Evolutionary conservation across 2,888 invertebrate species (phyloP), one percentile per base, ranked within the genome.

Genomic region (Marasmarcha lunaedactyla): DNA sequence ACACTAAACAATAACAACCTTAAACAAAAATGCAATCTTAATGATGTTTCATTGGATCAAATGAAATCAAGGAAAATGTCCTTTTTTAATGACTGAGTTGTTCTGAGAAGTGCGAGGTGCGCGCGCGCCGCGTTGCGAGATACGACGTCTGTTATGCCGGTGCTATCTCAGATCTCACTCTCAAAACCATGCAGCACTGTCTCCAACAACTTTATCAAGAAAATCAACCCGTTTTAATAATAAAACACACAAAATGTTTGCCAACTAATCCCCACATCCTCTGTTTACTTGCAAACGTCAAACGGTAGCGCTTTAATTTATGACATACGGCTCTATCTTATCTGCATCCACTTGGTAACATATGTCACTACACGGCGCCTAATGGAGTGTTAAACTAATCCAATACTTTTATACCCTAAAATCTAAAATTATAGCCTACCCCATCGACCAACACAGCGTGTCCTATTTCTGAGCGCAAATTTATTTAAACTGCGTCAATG

Each of bases 311-410:
- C 59, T 63, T 49, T 61, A 59, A 66, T 69, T 67, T 69, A 73
- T 73, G 77, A 81, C 83, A 83, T 78, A 78, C 71, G 77, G 77
- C 62, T 76, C 70, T 81, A 81, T 81, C 83, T 83, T 81, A 83
- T 83, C 83, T 70, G 50, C 66, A 65, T 50, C 69, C 76, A 81
- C 81, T 81, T 67, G 59, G 63, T 64, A 67, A 67, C 81, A 79
- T 78, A 81, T 83, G 83, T 68, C 70, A 59, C 63, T 54, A 46
- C 47, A 56, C 63, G 60, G 53, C 62, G 69, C 63, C 58, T 81
- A 83, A 81, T 79, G 78, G 76, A 74, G 55, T 60, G 60, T 64
- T 65, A 52, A 51, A 56, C 63, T 66, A 68, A 71, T 67, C 69
- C 67, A 74, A 78, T 73, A 76, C 68, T 73, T 71, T 69, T 55